Evolutionary conservation across 2,797 vertebrate species (phyloP).

Genomic region (Gymnocypris eckloni): DNA sequence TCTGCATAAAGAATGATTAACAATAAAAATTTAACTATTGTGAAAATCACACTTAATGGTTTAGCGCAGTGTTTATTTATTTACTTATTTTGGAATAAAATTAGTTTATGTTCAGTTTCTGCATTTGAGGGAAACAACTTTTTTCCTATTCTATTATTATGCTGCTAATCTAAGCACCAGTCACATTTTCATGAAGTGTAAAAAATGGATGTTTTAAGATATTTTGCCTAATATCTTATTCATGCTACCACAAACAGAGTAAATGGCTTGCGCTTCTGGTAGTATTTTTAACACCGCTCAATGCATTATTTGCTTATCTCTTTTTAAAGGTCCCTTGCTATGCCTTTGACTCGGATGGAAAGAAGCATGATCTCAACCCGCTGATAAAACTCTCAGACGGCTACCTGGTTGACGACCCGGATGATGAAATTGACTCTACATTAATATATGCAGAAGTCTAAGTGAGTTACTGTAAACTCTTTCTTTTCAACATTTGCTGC

Average conservation of each 20-base stretch:
- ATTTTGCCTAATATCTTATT: background rate
- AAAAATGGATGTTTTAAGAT: background rate
- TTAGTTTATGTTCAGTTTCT: background rate
- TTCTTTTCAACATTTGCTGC: background rate
- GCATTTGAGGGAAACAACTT: background rate
- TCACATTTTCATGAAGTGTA: background rate
- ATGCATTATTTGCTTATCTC: conserved; percentile 15
- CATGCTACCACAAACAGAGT: background rate
- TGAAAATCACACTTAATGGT: background rate
- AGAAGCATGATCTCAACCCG: conserved; percentile 93
- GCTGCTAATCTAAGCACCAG: background rate
- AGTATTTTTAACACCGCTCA: background rate
- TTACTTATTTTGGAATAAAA: background rate
- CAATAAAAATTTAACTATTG: background rate
- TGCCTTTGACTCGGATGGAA: conserved; percentile 81
- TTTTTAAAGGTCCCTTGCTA: conserved; percentile 90
- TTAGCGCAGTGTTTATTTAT: background rate
- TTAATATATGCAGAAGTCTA: conserved; percentile 94
- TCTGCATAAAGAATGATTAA: background rate
- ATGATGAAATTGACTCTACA: conserved; percentile 84
- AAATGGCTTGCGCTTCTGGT: background rate
- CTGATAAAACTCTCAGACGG: conserved; percentile 85
- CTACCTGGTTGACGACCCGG: conserved; percentile 90
- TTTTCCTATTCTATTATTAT: background rate
- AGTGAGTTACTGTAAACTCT: conserved; percentile 73